phyloP scores from a whole-genome alignment of 2,113 vertebrate genomes.

The Leptobrachium leishanense region DNA sequence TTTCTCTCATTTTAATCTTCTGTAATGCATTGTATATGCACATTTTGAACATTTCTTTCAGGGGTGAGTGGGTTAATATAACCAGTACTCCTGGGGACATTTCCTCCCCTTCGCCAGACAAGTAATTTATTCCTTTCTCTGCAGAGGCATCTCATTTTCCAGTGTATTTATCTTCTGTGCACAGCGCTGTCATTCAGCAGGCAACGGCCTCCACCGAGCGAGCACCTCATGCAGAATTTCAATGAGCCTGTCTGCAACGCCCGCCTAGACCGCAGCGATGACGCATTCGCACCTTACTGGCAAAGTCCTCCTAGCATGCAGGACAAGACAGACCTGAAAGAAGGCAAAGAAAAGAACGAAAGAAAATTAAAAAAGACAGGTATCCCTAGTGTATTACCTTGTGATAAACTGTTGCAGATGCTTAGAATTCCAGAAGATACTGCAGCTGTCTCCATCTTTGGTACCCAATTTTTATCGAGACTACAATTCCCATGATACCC shows the following conservation, averaged over 20 bases:
- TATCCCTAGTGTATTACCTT: no score
- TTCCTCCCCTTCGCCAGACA: conserved; percentile 48
- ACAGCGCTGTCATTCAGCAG: conserved; percentile 48
- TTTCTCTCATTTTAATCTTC: no score
- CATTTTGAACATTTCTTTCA: not conserved
- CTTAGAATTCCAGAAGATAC: no score
- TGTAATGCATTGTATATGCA: no score
- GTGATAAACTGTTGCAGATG: no score
- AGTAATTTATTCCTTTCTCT: conserved; percentile 50
- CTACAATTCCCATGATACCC: no score
- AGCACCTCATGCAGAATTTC: conserved; percentile 43
- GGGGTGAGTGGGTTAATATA: conserved; percentile 41
- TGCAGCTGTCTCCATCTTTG: no score
- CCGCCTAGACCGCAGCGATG: conserved; percentile 47
- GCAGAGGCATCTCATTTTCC: conserved; percentile 51
- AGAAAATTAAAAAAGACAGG: no score
- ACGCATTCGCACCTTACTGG: conserved; percentile 28
- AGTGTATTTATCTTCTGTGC: conserved; percentile 50
- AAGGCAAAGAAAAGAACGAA: not conserved
- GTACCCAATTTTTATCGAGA: no score
- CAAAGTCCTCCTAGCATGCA: conserved; percentile 16
- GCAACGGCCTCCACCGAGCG: conserved; percentile 44
- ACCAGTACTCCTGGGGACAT: conserved; percentile 44
- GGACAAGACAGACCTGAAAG: not conserved
- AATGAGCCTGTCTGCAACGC: conserved; percentile 36